These are phyloP conservation scores for Laothoe populi DNA, from an alignment of 2,888 invertebrate species.

Conservation along the genomic window DNA sequence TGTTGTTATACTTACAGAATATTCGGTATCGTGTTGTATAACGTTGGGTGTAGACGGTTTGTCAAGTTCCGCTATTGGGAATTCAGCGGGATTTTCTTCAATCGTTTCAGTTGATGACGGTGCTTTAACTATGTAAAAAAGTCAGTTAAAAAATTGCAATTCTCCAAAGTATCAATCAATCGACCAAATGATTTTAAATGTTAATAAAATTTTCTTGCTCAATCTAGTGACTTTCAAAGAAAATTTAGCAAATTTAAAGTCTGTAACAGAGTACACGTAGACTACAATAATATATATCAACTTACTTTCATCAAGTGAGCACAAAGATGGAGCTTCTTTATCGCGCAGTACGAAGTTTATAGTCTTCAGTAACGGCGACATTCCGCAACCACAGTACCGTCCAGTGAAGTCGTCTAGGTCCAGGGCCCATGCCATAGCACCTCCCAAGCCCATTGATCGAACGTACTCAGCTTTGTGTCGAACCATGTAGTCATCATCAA, in stretches of 20 bases:
- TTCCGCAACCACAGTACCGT: constrained; percentile 90
- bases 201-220: no score
- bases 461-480: constrained; percentile 93
- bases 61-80: constrained; percentile 33
- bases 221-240: no score
- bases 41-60: constrained; percentile 14
- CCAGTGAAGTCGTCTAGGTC: constrained; percentile 95
- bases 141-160: no score
- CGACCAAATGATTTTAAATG: no score
- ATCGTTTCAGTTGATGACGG: constrained; percentile 33
- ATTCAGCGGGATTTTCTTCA: constrained; percentile 30
- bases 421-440: constrained; percentile 95
- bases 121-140: constrained; percentile 42
- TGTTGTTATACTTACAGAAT: constrained; percentile 15
- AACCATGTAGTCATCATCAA: constrained; percentile 94
- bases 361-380: constrained; percentile 91
- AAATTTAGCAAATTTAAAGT: no score
- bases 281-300: neutral
- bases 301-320: constrained; percentile 72
- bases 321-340: constrained; percentile 86
- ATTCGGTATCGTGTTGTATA: constrained; percentile 4
- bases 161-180: no score
- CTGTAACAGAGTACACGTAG: no score
- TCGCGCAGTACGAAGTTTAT: constrained; percentile 92
- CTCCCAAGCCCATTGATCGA: constrained; percentile 91